phyloP scores from a whole-genome alignment of 2,888 invertebrate genomes.

The Zele albiditarsus region DNA sequence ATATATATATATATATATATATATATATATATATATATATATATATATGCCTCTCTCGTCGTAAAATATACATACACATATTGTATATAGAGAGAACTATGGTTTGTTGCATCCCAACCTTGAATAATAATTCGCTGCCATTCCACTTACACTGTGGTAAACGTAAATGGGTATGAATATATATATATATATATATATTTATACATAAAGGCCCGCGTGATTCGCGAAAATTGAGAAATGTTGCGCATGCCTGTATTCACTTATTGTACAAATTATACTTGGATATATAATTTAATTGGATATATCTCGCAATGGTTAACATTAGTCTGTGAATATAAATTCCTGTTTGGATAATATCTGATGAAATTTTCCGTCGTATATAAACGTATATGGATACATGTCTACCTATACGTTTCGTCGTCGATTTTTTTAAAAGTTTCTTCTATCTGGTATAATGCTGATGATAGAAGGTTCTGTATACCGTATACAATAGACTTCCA shows the following conservation, averaged over 20 bases:
- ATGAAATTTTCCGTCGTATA: neutral
- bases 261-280: neutral
- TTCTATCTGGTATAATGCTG: no score
- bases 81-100: neutral
- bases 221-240: constrained; percentile 24
- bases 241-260: neutral
- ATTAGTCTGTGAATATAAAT: neutral
- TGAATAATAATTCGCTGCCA: constrained; percentile 43
- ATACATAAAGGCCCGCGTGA: neutral
- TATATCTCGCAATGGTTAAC: neutral
- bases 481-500: no score
- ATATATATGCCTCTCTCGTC: neutral
- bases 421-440: no score
- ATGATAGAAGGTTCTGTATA: no score
- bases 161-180: no score
- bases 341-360: neutral
- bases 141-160: neutral
- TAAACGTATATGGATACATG: no score
- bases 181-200: neutral
- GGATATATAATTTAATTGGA: neutral
- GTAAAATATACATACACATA: no score
- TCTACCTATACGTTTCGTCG: no score
- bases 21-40: no score
- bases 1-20: no score
- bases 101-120: constrained; percentile 52